Conservation (phyloP, 2,113 vertebrate species). For the Hippocampus mohnikei region DNA sequence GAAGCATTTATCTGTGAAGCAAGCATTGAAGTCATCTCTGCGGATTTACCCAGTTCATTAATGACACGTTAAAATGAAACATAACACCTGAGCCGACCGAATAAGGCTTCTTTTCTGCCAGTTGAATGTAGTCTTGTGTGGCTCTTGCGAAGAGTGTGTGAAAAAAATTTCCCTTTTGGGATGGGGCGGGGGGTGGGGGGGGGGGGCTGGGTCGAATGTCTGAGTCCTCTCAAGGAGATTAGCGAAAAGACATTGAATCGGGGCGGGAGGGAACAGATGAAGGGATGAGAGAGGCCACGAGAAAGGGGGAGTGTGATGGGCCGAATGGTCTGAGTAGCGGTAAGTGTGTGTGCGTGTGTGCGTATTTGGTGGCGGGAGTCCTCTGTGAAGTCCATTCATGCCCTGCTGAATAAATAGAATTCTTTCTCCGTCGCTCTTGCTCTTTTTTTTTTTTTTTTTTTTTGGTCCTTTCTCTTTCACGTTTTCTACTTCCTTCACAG, state of each 20-base stretch:
- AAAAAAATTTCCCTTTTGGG: slow-evolving; percentile 32
- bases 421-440: slow-evolving; percentile 60
- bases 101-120: background rate
- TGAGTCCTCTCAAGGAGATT: slow-evolving; percentile 66
- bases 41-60: too few relatives aligned
- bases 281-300: slow-evolving; percentile 47
- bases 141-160: slow-evolving; percentile 21
- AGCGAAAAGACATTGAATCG: slow-evolving; percentile 62
- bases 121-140: too few relatives aligned
- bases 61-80: background rate
- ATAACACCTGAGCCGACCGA: background rate
- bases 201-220: slow-evolving; percentile 32
- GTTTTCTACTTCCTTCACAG: slow-evolving; percentile 49
- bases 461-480: slow-evolving; percentile 32
- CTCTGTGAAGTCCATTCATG: slow-evolving; percentile 73
- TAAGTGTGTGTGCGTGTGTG: slow-evolving; percentile 15
- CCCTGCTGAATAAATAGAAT: slow-evolving; percentile 70
- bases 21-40: background rate
- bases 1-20: background rate
- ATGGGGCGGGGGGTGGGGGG: slow-evolving; percentile 4
- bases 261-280: slow-evolving; percentile 44
- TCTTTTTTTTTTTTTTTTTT: slow-evolving; percentile 21
- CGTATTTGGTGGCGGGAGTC: slow-evolving; percentile 31
- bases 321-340: slow-evolving; percentile 29
- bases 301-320: slow-evolving; percentile 30